phyloP scores from a whole-genome alignment of 2,113 vertebrate species.

The Aix galericulata region DNA sequence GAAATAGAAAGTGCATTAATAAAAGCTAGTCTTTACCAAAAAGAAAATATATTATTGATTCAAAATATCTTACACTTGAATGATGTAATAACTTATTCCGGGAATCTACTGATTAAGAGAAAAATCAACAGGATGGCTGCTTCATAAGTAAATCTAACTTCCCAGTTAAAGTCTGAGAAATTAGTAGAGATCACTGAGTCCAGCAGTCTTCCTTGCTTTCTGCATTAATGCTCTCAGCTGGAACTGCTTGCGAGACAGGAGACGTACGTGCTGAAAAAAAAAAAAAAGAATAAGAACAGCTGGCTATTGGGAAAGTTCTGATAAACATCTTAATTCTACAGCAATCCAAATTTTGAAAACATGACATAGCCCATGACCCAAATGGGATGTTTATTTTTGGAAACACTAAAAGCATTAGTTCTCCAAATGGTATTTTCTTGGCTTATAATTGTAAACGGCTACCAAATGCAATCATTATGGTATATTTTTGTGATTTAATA shows the following conservation, averaged over 20 bases:
- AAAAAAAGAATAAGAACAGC: neutral
- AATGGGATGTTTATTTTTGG: neutral
- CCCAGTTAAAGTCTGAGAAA: slow-evolving; percentile 19
- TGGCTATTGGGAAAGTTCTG: neutral
- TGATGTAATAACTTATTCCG: slow-evolving; percentile 86
- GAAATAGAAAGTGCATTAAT: slow-evolving; percentile 94
- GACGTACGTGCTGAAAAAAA: slow-evolving; percentile 88
- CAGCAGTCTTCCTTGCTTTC: slow-evolving; percentile 97
- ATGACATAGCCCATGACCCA: neutral
- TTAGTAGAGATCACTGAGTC: slow-evolving; percentile 98
- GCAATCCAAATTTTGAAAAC: neutral
- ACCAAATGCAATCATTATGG: neutral
- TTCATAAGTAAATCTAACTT: slow-evolving; percentile 36
- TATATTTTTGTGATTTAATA: neutral
- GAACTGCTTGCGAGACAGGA: slow-evolving; percentile 98
- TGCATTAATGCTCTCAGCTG: slow-evolving; percentile 98
- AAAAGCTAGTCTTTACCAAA: slow-evolving; percentile 89
- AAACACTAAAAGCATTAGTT: neutral
- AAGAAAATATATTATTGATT: slow-evolving; percentile 87
- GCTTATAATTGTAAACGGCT: neutral
- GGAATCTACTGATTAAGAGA: slow-evolving; percentile 77
- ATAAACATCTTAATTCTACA: neutral
- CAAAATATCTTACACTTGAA: slow-evolving; percentile 87
- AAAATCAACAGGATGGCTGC: slow-evolving; percentile 65
- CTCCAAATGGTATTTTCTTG: neutral